A percentile compares a stretch with the other conserved stretches of the same genome.
These are phyloP conservation scores for Panagrolaimus sp. DNA, from an alignment of 1,140 invertebrate species.

Conservation along the genomic window DNA sequence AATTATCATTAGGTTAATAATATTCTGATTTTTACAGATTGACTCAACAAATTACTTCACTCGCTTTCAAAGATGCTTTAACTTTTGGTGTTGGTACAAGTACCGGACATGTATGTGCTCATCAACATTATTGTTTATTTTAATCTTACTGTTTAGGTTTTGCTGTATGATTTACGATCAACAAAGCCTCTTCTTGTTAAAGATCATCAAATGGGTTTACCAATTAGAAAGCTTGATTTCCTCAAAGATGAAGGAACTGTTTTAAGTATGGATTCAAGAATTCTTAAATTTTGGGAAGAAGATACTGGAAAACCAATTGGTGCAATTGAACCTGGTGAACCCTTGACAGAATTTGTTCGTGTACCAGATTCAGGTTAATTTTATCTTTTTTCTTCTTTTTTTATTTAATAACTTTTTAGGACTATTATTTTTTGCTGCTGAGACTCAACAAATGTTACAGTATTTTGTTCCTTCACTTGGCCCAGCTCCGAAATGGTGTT, in stretches of 20 bases:
- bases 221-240: conserved; percentile 83
- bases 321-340: conserved; percentile 74
- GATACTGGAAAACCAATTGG: conserved; percentile 87
- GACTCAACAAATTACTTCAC: conserved; percentile 69
- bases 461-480: conserved; percentile 91
- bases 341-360: conserved; percentile 84
- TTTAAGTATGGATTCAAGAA: conserved; percentile 82
- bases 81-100: conserved; percentile 83
- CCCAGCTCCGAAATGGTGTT: conserved; percentile 92
- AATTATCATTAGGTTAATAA: conserved; percentile 20
- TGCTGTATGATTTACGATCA: conserved; percentile 89
- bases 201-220: conserved; percentile 87
- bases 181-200: conserved; percentile 81
- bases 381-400: too few relatives aligned
- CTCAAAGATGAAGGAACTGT: conserved; percentile 71
- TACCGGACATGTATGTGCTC: conserved; percentile 73
- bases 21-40: conserved; percentile 62
- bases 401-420: conserved; percentile 31
- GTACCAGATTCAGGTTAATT: conserved; percentile 71
- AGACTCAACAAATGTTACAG: conserved; percentile 84
- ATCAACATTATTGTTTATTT: conserved; percentile 11
- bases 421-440: conserved; percentile 86
- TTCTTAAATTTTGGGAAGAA: conserved; percentile 90
- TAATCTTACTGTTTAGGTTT: conserved; percentile 62
- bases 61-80: conserved; percentile 68